A percentile compares a stretch with the other conserved stretches of the same genome.
Conservation (phyloP, 2,113 vertebrate species). For the Clarias magur region DNA sequence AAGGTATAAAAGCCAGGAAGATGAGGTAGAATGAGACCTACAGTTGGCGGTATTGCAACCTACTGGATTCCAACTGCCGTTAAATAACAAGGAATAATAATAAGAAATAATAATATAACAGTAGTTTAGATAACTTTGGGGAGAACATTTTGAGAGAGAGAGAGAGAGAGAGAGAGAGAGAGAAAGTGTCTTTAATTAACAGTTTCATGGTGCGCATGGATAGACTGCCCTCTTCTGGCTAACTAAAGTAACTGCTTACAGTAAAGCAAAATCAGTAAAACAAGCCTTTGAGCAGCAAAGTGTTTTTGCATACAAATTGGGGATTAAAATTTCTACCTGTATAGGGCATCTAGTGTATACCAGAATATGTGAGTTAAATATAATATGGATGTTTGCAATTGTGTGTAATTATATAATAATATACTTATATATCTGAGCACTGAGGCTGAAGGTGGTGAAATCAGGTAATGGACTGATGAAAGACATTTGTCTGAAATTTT, state of each 20-base stretch:
- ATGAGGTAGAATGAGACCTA: too few species aligned
- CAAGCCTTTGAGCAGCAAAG: neutral
- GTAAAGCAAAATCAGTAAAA: neutral
- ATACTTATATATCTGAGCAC: neutral
- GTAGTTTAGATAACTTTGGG: neutral
- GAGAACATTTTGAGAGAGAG: neutral
- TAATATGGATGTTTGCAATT: neutral
- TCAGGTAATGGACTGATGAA: neutral
- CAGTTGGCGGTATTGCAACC: too few species aligned
- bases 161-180: neutral
- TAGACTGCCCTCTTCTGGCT: slow-evolving; percentile 28
- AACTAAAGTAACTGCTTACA: neutral
- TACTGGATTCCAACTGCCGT: too few species aligned
- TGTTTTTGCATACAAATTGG: neutral
- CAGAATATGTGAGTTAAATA: neutral
- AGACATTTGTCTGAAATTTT: neutral
- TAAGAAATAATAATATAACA: neutral
- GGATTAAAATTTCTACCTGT: neutral
- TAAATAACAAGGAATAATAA: too few species aligned
- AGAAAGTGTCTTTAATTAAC: neutral
- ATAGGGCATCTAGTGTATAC: neutral
- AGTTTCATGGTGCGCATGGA: neutral
- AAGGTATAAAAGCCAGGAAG: neutral
- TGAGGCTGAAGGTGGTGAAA: neutral
- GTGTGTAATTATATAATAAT: neutral